Evolutionary conservation across 2,113 vertebrate species (phyloP).

Genomic region (Petaurus breviceps): DNA sequence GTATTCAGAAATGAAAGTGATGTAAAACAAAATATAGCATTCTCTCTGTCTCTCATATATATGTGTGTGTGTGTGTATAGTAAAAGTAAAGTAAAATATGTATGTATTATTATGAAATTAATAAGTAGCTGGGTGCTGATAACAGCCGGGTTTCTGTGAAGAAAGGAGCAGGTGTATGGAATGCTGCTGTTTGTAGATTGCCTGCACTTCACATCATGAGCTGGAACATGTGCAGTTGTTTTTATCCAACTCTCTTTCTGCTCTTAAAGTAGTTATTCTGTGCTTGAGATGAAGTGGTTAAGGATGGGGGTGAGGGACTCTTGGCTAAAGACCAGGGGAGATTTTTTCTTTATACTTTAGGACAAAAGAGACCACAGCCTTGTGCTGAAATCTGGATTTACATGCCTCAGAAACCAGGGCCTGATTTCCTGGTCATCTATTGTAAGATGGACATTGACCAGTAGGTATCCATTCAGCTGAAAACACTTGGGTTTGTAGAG

Average conservation of each 20-base stretch:
- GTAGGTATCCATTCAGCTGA: not conserved
- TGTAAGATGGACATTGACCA: not conserved
- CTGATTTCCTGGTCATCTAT: not conserved
- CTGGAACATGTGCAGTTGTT: not conserved
- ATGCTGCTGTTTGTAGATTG: not conserved
- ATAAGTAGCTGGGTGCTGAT: not conserved
- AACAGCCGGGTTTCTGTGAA: not conserved
- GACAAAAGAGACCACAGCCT: not conserved
- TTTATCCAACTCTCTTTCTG: constrained; percentile 30
- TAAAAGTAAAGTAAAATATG: too few species aligned
- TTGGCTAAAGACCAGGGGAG: accelerated
- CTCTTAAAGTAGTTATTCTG: constrained; percentile 8
- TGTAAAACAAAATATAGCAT: not conserved
- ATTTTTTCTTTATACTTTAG: too few species aligned
- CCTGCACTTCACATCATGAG: not conserved
- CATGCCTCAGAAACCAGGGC: not conserved
- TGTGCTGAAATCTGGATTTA: not conserved
- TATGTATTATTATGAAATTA: constrained; percentile 16
- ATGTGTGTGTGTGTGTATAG: too few species aligned
- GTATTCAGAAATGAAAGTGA: not conserved
- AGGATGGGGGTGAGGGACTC: not conserved
- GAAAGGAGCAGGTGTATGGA: not conserved
- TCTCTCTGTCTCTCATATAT: too few species aligned
- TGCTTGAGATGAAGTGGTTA: not conserved
- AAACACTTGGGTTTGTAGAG: not conserved